A percentile compares a stretch with the other conserved stretches of the same genome.
phyloP scores from a whole-genome alignment of 2,797 vertebrate genomes.

The Sciaenops ocellatus region DNA sequence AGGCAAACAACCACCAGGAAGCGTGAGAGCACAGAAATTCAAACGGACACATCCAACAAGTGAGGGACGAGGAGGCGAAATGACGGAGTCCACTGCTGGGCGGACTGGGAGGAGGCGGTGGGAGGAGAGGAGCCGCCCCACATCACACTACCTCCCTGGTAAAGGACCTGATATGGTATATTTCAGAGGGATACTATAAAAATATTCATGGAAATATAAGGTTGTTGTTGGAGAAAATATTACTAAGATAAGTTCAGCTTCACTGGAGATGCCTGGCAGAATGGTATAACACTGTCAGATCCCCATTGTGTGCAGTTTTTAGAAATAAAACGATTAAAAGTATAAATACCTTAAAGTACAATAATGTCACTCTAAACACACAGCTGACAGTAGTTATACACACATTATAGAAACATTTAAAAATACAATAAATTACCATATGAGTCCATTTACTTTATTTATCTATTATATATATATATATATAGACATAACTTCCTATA shows the following conservation, averaged over 20 bases:
- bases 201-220: not conserved
- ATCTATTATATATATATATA: no score
- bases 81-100: slow-evolving; percentile 56
- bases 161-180: not conserved
- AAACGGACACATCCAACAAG: slow-evolving; percentile 66
- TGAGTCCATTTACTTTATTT: no score
- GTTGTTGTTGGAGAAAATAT: not conserved
- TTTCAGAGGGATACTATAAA: not conserved
- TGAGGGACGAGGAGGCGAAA: slow-evolving; percentile 54
- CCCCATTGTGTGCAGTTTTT: no score
- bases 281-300: not conserved
- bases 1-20: not conserved
- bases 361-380: not conserved
- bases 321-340: not conserved
- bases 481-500: not conserved
- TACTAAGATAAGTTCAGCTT: not conserved
- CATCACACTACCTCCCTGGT: slow-evolving; percentile 19
- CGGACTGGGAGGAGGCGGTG: slow-evolving; percentile 41
- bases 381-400: not conserved
- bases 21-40: slow-evolving; percentile 1
- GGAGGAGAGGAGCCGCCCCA: slow-evolving; percentile 65
- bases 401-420: not conserved
- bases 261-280: not conserved
- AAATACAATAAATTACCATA: not conserved
- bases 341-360: not conserved